These are phyloP conservation scores for Dicranocentrus wangi DNA, from an alignment of 2,888 invertebrate species.

Conservation along the genomic window DNA sequence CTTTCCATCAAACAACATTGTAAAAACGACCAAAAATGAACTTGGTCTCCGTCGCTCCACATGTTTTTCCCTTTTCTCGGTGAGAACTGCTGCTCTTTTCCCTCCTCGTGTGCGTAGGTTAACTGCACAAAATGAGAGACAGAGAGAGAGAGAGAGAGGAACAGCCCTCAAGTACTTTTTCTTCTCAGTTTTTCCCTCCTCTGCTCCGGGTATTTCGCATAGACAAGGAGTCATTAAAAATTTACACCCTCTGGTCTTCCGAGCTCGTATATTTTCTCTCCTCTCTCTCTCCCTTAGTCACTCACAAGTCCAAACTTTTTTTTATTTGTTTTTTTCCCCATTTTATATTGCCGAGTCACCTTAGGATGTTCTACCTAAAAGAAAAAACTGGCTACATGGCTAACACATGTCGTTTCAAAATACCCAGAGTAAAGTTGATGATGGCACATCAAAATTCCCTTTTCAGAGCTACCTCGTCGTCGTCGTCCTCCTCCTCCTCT, in stretches of 20 bases:
- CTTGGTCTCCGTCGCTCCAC: conserved; percentile 3
- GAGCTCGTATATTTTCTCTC: conserved; percentile 18
- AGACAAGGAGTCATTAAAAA: conserved; percentile 70
- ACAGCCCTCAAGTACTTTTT: conserved; percentile 43
- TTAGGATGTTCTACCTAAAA: too few relatives aligned
- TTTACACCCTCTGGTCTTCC: conserved; percentile 70
- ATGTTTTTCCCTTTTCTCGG: conserved; percentile 9
- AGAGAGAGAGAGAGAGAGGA: background rate
- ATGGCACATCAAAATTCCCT: conserved; percentile 25
- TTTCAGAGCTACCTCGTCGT: too few relatives aligned
- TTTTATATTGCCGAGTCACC: background rate
- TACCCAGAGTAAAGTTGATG: conserved; percentile 12
- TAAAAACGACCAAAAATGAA: background rate
- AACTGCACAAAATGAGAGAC: conserved; percentile 3
- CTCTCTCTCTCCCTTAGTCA: conserved; percentile 6
- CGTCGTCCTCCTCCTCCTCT: too few relatives aligned
- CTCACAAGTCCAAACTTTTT: conserved; percentile 7
- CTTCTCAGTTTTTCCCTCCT: conserved; percentile 30
- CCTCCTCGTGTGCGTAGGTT: background rate
- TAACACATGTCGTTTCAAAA: background rate
- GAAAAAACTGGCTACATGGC: background rate
- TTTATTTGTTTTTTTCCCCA: conserved; percentile 8
- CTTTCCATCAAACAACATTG: conserved; percentile 49
- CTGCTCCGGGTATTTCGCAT: conserved; percentile 47
- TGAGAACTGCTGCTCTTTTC: conserved; percentile 11